Percentiles rank a stretch among this genome's conserved stretches.
phyloP scores from a whole-genome alignment of 2,113 vertebrate genomes.

The Chunga burmeisteri region DNA sequence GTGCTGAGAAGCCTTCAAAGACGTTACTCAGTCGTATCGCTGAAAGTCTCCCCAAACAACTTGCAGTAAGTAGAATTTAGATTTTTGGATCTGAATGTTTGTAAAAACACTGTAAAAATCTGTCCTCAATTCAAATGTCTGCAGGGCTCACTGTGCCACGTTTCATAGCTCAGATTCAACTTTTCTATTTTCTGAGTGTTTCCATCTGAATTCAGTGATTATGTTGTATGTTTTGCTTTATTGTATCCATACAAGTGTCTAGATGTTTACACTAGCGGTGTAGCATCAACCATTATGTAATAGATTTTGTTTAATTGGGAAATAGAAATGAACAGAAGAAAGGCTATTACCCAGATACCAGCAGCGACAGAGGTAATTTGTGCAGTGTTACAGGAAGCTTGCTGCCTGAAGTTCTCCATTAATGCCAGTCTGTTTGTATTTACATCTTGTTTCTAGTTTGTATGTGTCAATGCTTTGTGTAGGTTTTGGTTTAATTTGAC shows the following conservation, averaged over 20 bases:
- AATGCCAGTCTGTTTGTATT: not conserved
- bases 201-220: not conserved
- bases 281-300: not conserved
- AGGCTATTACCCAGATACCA: not conserved
- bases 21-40: slow-evolving; percentile 86
- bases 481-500: not conserved
- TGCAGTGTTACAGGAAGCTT: not conserved
- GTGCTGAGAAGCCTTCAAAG: slow-evolving; percentile 92
- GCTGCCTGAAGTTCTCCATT: not conserved
- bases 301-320: not conserved
- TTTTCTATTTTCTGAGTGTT: not conserved
- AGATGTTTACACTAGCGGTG: not conserved
- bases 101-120: not conserved
- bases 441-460: not conserved
- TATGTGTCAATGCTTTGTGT: not conserved
- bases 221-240: not conserved
- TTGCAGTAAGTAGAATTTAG: slow-evolving; percentile 82
- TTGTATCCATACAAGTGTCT: not conserved
- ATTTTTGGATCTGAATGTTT: not conserved
- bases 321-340: not conserved
- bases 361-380: not conserved
- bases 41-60: slow-evolving; percentile 94
- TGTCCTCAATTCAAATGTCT: not conserved
- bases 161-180: not conserved
- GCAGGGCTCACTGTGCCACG: not conserved